Evolutionary conservation across 2,113 vertebrate species (phyloP).

Genomic region (Erpornis zantholeuca): DNA sequence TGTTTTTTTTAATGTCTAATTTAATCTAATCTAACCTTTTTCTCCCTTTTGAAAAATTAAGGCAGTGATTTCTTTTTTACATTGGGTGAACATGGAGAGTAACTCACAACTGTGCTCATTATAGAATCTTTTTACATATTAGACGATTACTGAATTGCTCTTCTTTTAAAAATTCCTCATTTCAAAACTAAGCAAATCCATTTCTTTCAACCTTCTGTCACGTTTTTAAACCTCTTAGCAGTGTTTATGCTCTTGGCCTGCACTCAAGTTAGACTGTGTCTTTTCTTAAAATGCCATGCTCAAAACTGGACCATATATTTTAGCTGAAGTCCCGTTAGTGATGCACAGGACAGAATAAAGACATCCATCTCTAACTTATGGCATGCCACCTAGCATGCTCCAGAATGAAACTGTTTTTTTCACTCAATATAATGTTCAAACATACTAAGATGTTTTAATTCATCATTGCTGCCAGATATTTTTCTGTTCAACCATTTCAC

Average conservation of each 20-base stretch:
- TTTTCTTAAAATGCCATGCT: background rate
- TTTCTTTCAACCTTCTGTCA: background rate
- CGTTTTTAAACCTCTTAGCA: background rate
- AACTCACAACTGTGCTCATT: background rate
- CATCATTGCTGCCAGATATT: background rate
- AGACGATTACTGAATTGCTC: background rate
- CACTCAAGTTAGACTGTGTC: background rate
- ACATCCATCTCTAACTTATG: background rate
- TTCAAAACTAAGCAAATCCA: background rate
- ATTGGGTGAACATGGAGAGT: background rate
- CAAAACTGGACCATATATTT: background rate
- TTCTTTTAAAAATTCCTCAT: background rate
- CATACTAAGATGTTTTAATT: background rate
- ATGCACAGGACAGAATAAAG: background rate
- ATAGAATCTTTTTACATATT: background rate
- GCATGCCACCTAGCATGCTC: background rate
- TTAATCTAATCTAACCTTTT: background rate
- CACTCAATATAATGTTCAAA: background rate
- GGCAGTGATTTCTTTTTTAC: background rate
- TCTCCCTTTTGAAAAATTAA: background rate
- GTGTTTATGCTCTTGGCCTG: background rate
- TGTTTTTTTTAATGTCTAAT: background rate
- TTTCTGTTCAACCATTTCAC: background rate
- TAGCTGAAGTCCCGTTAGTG: background rate
- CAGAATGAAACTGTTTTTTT: background rate